Evolutionary conservation across 2,888 invertebrate genomes (phyloP).

Genomic region (Drosophila ochracea): DNA sequence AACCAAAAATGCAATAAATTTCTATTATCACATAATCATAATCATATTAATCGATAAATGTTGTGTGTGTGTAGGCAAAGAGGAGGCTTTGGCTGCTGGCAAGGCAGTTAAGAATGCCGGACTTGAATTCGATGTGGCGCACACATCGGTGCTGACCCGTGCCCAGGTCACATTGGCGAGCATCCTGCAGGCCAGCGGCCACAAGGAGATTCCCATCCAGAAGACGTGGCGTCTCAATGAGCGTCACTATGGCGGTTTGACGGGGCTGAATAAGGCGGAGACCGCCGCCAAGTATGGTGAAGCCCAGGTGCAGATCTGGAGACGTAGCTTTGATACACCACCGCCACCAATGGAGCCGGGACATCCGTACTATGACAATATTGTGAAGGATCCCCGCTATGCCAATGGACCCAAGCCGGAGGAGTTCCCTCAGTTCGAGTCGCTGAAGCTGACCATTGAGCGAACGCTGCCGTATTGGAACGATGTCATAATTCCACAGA

Average conservation of each 20-base stretch:
- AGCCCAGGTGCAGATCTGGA: conserved; percentile 93
- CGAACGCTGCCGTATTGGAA: conserved; percentile 96
- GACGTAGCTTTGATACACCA: conserved; percentile 93
- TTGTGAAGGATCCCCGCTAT: conserved; percentile 92
- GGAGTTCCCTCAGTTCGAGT: conserved; percentile 94
- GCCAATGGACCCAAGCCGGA: conserved; percentile 90
- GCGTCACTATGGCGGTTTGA: conserved; percentile 94
- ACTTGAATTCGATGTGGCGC: conserved; percentile 91
- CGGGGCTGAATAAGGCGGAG: conserved; percentile 95
- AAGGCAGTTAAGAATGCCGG: conserved; percentile 91
- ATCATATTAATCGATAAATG: conserved; percentile 28
- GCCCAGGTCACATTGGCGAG: conserved; percentile 91
- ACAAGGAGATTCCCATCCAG: conserved; percentile 89
- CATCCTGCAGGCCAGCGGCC: conserved; percentile 89
- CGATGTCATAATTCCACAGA: conserved; percentile 90
- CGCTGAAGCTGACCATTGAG: conserved; percentile 92
- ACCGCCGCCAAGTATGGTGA: conserved; percentile 95
- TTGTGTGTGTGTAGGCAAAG: conserved; percentile 71
- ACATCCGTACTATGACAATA: conserved; percentile 91
- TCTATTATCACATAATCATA: conserved; percentile 5
- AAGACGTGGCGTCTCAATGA: conserved; percentile 95
- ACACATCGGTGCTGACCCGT: conserved; percentile 92
- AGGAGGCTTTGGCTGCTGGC: conserved; percentile 87
- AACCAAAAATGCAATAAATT: conserved; percentile 50
- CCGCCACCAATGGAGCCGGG: conserved; percentile 93